Evolutionary conservation across 2,113 vertebrate species (phyloP).

Genomic region (Lagopus leucura): DNA sequence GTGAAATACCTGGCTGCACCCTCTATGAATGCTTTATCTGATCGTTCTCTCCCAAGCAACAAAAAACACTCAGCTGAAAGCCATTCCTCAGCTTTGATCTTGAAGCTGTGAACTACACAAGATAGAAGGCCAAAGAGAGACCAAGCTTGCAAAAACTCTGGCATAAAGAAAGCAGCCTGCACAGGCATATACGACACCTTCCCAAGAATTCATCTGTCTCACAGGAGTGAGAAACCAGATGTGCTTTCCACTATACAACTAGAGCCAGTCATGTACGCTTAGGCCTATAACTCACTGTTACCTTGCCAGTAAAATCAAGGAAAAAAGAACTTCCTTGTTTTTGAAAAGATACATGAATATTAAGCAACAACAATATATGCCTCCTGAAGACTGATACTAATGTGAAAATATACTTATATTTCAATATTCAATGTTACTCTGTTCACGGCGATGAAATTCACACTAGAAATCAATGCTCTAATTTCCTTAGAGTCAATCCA

Average conservation of each 20-base stretch:
- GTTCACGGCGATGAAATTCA: not conserved
- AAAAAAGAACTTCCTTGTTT: not conserved
- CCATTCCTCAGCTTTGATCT: not conserved
- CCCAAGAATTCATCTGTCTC: not conserved
- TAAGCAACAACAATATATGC: not conserved
- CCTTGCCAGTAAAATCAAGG: not conserved
- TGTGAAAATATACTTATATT: not conserved
- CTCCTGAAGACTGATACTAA: not conserved
- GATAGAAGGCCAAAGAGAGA: not conserved
- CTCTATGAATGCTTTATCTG: not conserved
- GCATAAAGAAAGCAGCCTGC: not conserved
- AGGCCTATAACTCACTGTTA: not conserved
- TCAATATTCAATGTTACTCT: not conserved
- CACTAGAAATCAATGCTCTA: not conserved
- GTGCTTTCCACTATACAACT: fast-evolving
- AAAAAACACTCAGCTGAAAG: not conserved
- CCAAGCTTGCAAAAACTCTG: not conserved
- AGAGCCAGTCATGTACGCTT: not conserved
- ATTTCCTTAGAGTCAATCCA: not conserved
- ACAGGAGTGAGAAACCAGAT: not conserved
- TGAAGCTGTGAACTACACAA: not conserved
- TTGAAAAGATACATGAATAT: not conserved
- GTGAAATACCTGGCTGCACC: not conserved
- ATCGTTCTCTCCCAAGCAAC: not conserved
- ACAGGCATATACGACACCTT: not conserved